Evolutionary conservation across 2,797 vertebrate species (phyloP).

Genomic region (Euthynnus affinis): DNA sequence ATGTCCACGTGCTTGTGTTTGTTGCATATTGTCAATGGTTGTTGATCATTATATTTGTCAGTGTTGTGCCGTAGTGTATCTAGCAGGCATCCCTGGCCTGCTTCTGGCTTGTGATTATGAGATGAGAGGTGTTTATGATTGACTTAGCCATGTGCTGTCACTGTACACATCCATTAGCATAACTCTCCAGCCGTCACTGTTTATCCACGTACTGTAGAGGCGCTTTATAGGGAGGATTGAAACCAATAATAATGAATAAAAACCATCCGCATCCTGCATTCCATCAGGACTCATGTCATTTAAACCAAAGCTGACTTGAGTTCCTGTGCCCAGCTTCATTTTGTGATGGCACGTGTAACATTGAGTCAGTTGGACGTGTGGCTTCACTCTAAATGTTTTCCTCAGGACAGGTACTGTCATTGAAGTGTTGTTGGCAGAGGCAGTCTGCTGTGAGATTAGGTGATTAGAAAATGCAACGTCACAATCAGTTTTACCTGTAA

Average conservation of each 20-base stretch:
- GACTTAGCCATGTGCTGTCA: conserved; percentile 81
- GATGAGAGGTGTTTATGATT: conserved; percentile 82
- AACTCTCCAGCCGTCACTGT: conserved; percentile 65
- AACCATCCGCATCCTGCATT: conserved; percentile 59
- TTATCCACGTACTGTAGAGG: conserved; percentile 53
- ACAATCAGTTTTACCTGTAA: conserved; percentile 66
- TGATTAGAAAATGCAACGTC: conserved; percentile 78
- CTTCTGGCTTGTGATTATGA: conserved; percentile 79
- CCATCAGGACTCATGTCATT: conserved; percentile 72
- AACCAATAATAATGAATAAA: conserved; percentile 75
- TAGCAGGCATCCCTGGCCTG: conserved; percentile 77
- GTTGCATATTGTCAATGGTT: conserved; percentile 62
- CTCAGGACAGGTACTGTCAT: conserved; percentile 51
- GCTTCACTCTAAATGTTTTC: conserved; percentile 65
- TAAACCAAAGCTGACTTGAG: conserved; percentile 45
- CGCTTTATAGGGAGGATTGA: conserved; percentile 47
- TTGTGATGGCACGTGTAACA: conserved; percentile 42
- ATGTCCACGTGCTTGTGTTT: conserved; percentile 19
- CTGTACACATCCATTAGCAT: conserved; percentile 78
- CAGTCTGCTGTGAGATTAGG: conserved; percentile 58
- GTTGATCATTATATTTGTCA: conserved; percentile 78
- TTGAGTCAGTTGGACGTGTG: conserved; percentile 62
- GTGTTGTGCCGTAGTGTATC: conserved; percentile 63
- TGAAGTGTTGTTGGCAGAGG: conserved; percentile 69
- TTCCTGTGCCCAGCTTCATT: conserved; percentile 70